Conservation (phyloP, 2,797 vertebrate species). For the Crypturellus tataupa region DNA sequence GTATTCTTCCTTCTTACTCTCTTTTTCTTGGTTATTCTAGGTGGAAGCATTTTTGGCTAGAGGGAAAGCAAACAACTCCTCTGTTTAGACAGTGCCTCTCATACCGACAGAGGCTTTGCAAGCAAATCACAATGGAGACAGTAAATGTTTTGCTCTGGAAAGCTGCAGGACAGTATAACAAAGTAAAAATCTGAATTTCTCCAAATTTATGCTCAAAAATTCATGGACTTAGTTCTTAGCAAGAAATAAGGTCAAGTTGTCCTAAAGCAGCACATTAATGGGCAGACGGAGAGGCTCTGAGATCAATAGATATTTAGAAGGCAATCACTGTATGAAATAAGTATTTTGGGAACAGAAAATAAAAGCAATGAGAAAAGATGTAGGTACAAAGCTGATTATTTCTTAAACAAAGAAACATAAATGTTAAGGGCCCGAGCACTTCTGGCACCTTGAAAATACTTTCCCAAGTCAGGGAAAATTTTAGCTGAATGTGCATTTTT, state of each 20-base stretch:
- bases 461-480: not conserved
- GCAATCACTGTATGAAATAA: not conserved
- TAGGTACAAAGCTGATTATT: not conserved
- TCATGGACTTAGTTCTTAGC: not conserved
- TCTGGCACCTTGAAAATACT: not conserved
- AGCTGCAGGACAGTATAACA: not conserved
- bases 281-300: not conserved
- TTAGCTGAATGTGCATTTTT: not conserved
- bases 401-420: not conserved
- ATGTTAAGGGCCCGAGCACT: rapidly evolving
- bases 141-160: not conserved
- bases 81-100: not conserved
- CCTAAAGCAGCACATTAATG: not conserved
- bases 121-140: not conserved
- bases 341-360: not conserved
- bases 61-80: not conserved
- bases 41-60: not conserved
- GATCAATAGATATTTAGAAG: not conserved
- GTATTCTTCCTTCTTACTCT: not conserved
- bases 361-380: not conserved
- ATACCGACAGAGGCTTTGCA: not conserved
- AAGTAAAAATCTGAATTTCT: conserved; percentile 25
- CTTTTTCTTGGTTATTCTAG: not conserved
- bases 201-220: not conserved
- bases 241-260: not conserved